Evolutionary conservation across 2,888 invertebrate species (phyloP), one percentile per base, ranked within the genome.

Genomic region (Drosophila trichaetosa): DNA sequence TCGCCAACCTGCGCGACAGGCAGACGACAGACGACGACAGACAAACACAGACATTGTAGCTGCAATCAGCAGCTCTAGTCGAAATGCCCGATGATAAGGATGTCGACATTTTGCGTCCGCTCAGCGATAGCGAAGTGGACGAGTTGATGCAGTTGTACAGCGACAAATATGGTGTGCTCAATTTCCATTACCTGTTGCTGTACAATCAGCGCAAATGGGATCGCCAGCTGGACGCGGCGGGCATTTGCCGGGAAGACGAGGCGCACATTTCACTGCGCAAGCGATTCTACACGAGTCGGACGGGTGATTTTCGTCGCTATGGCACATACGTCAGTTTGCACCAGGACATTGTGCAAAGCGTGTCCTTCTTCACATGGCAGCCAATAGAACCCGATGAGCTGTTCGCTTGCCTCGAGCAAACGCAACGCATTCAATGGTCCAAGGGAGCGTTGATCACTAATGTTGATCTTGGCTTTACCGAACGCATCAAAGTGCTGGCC

Each of bases 251-350:
- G 11, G 52, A 46, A 27, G 65, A 81, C 29, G 58, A 65, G 2
- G 51, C 62, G 0, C 49, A 76, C 74, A 76, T 79, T 11, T 82
- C 91, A 24, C 69, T 92, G 72, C 83, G 83, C 4, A 92, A 90
- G 54, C 68, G 59, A 3, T 92, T 91, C 66, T 92, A 84, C 54
- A 92, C 92, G 0, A 82, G 89, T 73, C 80, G 90, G 0, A 36
- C 66, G 0, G 81, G 80, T 0, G 84, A 91, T 70, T 89, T 92
- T 60, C 74, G 83, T 0, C 67, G 53, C 10, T 77, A 80, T 66
- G 92, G 92, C 46, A 92, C 92, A 10, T 92, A 91, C 61, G 82
- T 92, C 2, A 91, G 90, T 34, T 72, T 92, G 8, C 91, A 92
- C 59, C 78, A 72, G 16, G 92, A 92, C 77, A 60, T 85, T 72